These are phyloP conservation scores for Camptogramma bilineatum DNA, from an alignment of 2,888 invertebrate species.

Conservation along the genomic window DNA sequence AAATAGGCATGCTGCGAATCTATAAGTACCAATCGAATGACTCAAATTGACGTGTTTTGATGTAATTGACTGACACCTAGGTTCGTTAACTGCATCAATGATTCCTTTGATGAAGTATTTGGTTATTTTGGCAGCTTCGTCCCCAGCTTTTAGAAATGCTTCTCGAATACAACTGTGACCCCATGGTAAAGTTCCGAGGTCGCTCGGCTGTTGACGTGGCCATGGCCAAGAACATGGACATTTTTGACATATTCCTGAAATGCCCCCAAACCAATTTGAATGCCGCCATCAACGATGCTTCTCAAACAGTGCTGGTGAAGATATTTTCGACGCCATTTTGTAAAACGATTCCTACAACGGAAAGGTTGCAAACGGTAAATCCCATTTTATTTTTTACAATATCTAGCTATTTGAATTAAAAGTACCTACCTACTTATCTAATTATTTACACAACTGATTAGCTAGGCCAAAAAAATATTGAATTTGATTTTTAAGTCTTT, in stretches of 20 bases:
- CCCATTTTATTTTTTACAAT: too few species aligned
- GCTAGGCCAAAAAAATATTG: too few species aligned
- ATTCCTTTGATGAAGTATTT: neutral
- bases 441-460: too few species aligned
- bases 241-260: constrained; percentile 65
- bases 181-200: constrained; percentile 61
- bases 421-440: too few species aligned
- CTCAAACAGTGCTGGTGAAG: constrained; percentile 69
- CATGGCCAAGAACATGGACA: constrained; percentile 54
- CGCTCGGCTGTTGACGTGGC: constrained; percentile 64
- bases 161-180: constrained; percentile 62
- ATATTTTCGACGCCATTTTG: constrained; percentile 65
- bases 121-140: constrained; percentile 54
- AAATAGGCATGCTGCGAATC: too few species aligned
- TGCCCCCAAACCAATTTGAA: constrained; percentile 65
- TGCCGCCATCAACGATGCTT: constrained; percentile 61
- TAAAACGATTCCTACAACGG: constrained; percentile 51
- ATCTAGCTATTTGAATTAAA: too few species aligned
- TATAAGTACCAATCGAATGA: too few species aligned
- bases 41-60: too few species aligned
- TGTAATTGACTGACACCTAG: too few species aligned
- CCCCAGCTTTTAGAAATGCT: constrained; percentile 60
- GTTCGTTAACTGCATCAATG: too few species aligned
- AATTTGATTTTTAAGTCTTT: too few species aligned
- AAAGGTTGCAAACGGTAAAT: constrained; percentile 66